Percentiles rank a stretch among this genome's conserved stretches.
phyloP scores from a whole-genome alignment of 2,113 vertebrate genomes.

The Gymnorhina tibicen region DNA sequence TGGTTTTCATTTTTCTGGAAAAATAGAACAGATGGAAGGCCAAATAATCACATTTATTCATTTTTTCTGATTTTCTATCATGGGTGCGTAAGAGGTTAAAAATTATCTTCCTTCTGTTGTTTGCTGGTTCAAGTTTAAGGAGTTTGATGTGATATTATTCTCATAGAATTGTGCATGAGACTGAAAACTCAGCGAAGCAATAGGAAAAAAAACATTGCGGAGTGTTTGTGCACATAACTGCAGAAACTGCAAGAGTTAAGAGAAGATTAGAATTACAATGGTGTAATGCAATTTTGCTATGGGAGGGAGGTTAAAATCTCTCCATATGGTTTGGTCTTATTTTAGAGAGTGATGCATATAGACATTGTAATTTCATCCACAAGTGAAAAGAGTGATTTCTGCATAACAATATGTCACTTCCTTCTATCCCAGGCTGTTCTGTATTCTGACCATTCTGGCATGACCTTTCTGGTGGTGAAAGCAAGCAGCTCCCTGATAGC shows the following conservation, averaged over 20 bases:
- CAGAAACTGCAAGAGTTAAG: background rate
- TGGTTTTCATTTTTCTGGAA: slow-evolving; percentile 14
- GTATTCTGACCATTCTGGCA: slow-evolving; percentile 7
- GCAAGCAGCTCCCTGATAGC: background rate
- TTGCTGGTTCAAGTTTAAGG: background rate
- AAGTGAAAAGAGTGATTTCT: slow-evolving; percentile 18
- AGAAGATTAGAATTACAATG: background rate
- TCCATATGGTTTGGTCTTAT: slow-evolving; percentile 28
- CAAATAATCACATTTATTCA: background rate
- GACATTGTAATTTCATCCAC: background rate
- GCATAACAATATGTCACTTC: slow-evolving; percentile 1
- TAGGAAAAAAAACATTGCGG: background rate
- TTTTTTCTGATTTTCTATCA: background rate
- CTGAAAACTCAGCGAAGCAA: background rate
- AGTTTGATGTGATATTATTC: background rate
- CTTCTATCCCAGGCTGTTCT: background rate
- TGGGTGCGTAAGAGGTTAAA: background rate
- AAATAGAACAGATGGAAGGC: background rate
- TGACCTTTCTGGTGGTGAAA: slow-evolving; percentile 42
- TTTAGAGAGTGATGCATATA: slow-evolving; percentile 10
- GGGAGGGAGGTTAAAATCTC: background rate
- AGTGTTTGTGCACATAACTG: background rate
- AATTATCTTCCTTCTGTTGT: background rate
- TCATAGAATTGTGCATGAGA: background rate
- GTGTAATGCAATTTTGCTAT: background rate